Conservation (phyloP, 1,140 invertebrate species). For the Elysia chlorotica region DNA sequence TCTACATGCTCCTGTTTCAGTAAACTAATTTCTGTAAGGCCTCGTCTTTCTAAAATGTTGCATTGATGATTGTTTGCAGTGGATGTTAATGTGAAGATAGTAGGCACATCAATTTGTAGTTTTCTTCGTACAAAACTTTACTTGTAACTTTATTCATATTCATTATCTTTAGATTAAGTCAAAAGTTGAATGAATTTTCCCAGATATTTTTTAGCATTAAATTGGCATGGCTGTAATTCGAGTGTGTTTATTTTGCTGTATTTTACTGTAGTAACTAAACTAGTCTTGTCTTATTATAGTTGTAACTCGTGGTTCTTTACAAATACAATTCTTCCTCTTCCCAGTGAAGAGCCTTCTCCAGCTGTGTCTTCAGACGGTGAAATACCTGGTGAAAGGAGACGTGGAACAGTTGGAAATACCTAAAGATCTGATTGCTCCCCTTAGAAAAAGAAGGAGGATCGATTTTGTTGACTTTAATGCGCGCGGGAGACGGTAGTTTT, state of each 20-base stretch:
- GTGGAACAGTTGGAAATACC: conserved; percentile 6
- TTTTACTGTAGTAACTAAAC: no score
- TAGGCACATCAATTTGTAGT: background rate
- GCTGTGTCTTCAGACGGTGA: background rate
- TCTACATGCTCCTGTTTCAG: background rate
- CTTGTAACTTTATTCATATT: no score
- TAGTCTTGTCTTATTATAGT: no score
- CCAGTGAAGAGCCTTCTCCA: background rate
- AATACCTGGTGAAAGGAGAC: background rate
- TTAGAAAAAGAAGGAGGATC: background rate
- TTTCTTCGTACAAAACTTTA: background rate
- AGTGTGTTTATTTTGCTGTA: no score
- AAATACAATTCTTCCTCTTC: no score
- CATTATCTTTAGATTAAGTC: no score
- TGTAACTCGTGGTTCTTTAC: no score
- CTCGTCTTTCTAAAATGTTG: background rate
- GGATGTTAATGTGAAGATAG: background rate
- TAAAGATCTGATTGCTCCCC: background rate
- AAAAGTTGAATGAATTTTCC: background rate
- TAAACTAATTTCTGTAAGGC: background rate
- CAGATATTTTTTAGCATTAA: background rate
- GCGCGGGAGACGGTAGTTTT: no score
- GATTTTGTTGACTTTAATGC: no score
- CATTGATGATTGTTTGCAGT: background rate
- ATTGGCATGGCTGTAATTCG: background rate